Base-by-base conservation (phyloP, 2,113 vertebrate species). In the Lutjanus erythropterus region DNA sequence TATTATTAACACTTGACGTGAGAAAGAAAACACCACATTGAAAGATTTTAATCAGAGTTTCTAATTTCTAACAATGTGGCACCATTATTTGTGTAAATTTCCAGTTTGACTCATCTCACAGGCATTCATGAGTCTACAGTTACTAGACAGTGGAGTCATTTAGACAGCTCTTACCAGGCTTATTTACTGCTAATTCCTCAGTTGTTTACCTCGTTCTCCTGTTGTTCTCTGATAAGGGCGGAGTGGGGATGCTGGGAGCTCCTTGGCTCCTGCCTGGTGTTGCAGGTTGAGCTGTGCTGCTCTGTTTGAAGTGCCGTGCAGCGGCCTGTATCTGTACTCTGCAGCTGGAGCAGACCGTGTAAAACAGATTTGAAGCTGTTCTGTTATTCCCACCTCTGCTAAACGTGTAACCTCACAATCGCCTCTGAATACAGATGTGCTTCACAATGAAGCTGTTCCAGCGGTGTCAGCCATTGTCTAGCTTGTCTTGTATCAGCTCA, bases 211-310 rank as follows among this genome's bases (percentile, higher is more conserved):
- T 80, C 60, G 1, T 69, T 80, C 79, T 90, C 74, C 94, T 95
- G 95, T 78, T 73, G 71, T 72, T 58, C 47, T 66, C 84, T 86
- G 95, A 95, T 95, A 95, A 95, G 92, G 35, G 6, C 19, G 8
- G 65, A 67, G 74, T 29, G 39, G 75, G 83, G 74, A 56, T 37
- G 18, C 42, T 9, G 62, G 71, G 66, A 75, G 80, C 64, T 58
- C 16, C 23, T 64, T 2, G 1, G 46, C 78, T 69, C 78, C 69
- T 47, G 47, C 58, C 69, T 75, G 39, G n/a, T n/a, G 44, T 53
- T 50, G 55, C 81, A 81, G 81, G 71, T 81, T 81, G 62, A 35
- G 65, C 76, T 64, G 75, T 77, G 82, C 72, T 61, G 55, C 80
- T 71, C 23, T 71, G 76, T 92, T 93, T 94, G 89, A 94, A 93